Evolutionary conservation across 2,888 invertebrate genomes (phyloP).

Genomic region (Drosophila nigricruria): DNA sequence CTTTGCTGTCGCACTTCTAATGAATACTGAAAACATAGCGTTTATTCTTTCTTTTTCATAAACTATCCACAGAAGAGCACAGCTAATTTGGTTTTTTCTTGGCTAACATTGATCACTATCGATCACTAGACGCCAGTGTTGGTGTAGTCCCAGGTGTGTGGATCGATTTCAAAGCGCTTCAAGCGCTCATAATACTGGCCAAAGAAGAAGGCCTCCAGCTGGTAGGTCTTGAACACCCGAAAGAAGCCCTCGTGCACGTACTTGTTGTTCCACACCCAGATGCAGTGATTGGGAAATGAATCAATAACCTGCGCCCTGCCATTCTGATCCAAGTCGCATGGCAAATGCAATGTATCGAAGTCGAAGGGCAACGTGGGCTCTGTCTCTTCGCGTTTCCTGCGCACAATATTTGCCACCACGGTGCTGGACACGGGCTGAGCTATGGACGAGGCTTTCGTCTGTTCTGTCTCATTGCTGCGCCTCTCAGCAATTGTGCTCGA

Average conservation of each 20-base stretch:
- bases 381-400: conserved; percentile 26
- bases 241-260: conserved; percentile 30
- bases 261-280: conserved; percentile 39
- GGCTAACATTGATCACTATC: not conserved
- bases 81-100: conserved; percentile 13
- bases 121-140: not conserved
- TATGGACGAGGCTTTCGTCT: not conserved
- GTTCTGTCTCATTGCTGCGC: conserved; percentile 1
- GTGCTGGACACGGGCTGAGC: not conserved
- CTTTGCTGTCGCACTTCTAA: not conserved
- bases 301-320: not conserved
- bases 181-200: conserved; percentile 52
- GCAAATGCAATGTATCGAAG: conserved; percentile 37
- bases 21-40: not conserved
- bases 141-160: conserved; percentile 35
- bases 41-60: not conserved
- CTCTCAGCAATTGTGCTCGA: not conserved
- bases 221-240: conserved; percentile 51
- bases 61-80: not conserved
- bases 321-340: conserved; percentile 46
- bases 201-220: conserved; percentile 59
- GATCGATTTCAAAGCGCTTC: conserved; percentile 87
- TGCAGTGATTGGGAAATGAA: conserved; percentile 43
- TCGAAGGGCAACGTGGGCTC: conserved; percentile 35
- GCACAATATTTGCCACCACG: conserved; percentile 29